Evolutionary conservation across 1,140 invertebrate genomes (phyloP).

Genomic region (Aphidius gifuensis): DNA sequence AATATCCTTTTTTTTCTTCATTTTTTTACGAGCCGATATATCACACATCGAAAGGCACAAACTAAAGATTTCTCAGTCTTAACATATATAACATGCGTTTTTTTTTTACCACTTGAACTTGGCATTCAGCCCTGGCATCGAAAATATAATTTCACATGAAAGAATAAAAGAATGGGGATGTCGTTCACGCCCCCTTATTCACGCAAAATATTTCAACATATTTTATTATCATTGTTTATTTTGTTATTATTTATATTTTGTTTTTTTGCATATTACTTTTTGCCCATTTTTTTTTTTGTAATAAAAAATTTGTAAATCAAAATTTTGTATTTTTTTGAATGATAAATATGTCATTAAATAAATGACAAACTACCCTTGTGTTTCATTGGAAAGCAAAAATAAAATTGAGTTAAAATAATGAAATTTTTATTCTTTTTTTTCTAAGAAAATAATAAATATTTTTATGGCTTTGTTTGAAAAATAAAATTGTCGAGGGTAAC

Average conservation of each 20-base stretch:
- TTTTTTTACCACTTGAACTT: conserved; percentile 12
- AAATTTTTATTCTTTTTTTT: neutral
- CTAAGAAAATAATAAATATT: neutral
- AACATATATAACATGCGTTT: conserved; percentile 13
- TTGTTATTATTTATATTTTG: neutral
- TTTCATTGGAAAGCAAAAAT: too few species aligned
- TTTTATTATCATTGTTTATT: conserved; percentile 1
- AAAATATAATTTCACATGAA: conserved; percentile 2
- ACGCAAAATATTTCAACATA: neutral
- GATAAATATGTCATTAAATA: too few species aligned
- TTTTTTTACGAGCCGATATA: conserved; percentile 58
- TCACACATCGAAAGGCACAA: conserved; percentile 48
- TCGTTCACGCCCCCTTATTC: conserved; percentile 22
- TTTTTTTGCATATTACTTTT: neutral
- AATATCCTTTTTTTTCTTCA: conserved; percentile 21
- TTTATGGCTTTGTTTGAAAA: conserved; percentile 14
- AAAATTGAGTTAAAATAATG: neutral
- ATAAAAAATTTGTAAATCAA: too few species aligned
- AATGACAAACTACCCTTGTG: too few species aligned
- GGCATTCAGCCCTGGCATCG: neutral
- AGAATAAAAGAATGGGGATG: conserved; percentile 6
- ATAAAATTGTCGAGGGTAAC: conserved; percentile 23
- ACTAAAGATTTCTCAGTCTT: conserved; percentile 27
- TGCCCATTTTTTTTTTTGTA: too few species aligned
- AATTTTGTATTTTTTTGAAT: too few species aligned